phyloP scores from a whole-genome alignment of 1,140 invertebrate species.

The Copidosoma floridanum region DNA sequence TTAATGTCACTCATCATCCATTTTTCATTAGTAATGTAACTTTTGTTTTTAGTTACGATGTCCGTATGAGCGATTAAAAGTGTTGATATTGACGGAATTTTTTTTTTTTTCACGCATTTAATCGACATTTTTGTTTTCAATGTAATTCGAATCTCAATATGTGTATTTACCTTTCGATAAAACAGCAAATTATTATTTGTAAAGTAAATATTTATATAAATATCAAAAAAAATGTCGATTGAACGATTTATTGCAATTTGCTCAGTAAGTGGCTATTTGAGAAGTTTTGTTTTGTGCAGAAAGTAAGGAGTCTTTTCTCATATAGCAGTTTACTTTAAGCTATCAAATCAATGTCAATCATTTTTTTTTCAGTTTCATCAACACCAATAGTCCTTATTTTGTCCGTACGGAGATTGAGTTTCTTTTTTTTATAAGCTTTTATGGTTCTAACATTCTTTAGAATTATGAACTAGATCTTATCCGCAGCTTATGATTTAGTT shows the following conservation, averaged over 20 bases:
- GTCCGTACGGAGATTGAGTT: not conserved
- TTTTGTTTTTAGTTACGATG: slow-evolving; percentile 33
- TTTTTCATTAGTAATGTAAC: slow-evolving; percentile 36
- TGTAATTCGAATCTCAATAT: not conserved
- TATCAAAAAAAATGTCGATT: not conserved
- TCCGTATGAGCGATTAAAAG: slow-evolving; percentile 20
- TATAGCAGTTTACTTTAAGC: not conserved
- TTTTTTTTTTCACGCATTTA: not conserved
- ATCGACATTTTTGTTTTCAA: not conserved
- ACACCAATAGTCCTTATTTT: not conserved
- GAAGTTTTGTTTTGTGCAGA: slow-evolving; percentile 56
- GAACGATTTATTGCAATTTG: slow-evolving; percentile 28
- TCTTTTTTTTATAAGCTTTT: too few species aligned
- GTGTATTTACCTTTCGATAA: not conserved
- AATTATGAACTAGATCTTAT: too few species aligned
- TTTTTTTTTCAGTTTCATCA: not conserved
- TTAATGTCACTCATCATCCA: slow-evolving; percentile 46
- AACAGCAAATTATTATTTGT: too few species aligned
- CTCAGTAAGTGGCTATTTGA: slow-evolving; percentile 37
- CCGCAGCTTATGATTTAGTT: too few species aligned
- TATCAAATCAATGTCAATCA: not conserved
- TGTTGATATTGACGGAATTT: not conserved
- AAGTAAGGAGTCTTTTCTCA: slow-evolving; percentile 44
- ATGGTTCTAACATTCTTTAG: too few species aligned
- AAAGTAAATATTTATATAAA: too few species aligned